Percentiles rank a stretch among this genome's conserved stretches.
Evolutionary conservation across 2,113 vertebrate genomes (phyloP).

Genomic region (Vimba vimba): DNA sequence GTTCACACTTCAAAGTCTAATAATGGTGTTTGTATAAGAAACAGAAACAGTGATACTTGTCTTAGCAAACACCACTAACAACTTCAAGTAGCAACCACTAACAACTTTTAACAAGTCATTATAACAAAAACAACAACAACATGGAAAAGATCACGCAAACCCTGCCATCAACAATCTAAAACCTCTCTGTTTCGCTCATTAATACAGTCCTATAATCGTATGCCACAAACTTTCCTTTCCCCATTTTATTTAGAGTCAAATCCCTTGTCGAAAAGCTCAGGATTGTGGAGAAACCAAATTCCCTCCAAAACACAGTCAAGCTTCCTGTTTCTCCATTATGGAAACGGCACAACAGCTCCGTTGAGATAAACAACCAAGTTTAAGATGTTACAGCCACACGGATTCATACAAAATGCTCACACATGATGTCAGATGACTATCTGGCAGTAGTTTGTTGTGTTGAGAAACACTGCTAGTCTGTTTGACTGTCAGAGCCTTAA

Average conservation of each 20-base stretch:
- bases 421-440: conserved; percentile 62
- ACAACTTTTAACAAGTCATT: neutral
- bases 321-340: conserved; percentile 54
- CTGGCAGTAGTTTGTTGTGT: conserved; percentile 51
- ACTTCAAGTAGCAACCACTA: neutral
- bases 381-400: conserved; percentile 51
- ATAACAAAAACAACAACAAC: neutral
- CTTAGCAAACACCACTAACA: neutral
- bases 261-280: conserved; percentile 43
- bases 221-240: neutral
- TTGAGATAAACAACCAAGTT: conserved; percentile 57
- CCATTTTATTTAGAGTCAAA: conserved; percentile 47
- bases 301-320: conserved; percentile 64
- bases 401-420: conserved; percentile 9
- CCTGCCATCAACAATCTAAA: neutral
- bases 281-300: conserved; percentile 57
- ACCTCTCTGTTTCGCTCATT: conserved; percentile 26
- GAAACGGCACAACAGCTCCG: conserved; percentile 27
- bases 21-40: neutral
- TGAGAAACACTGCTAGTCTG: conserved; percentile 51
- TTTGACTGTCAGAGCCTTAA: neutral
- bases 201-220: conserved; percentile 1
- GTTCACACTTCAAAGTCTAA: neutral
- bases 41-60: neutral
- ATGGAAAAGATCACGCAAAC: neutral